phyloP scores from a whole-genome alignment of 1,140 invertebrate species.

The Temnothorax longispinosus region DNA sequence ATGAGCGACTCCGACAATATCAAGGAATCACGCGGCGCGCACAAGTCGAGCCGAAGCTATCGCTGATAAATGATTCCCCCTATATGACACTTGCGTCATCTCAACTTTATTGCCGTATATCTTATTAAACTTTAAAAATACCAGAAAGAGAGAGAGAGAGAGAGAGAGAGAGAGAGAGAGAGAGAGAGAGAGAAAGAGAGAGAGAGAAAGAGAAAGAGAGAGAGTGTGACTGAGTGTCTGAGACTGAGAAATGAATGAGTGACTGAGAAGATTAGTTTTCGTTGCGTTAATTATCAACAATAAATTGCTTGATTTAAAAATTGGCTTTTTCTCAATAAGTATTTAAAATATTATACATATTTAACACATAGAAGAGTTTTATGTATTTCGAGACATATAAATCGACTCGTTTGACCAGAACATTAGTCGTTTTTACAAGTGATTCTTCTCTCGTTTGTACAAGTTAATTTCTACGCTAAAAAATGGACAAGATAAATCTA shows the following conservation, averaged over 20 bases:
- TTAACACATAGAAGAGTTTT: background rate
- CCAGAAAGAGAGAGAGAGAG: background rate
- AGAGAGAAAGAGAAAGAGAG: background rate
- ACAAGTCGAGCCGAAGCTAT: background rate
- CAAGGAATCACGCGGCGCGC: slow-evolving; percentile 3
- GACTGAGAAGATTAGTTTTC: background rate
- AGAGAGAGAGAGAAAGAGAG: background rate
- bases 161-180: no score
- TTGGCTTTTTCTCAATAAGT: background rate
- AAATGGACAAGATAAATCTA: background rate
- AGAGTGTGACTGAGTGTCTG: no score
- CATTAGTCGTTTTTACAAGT: background rate
- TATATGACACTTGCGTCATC: background rate
- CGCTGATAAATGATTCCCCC: background rate
- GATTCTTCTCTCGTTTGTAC: background rate
- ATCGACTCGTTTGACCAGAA: background rate
- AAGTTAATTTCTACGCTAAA: background rate
- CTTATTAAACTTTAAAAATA: slow-evolving; percentile 10
- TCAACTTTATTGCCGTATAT: background rate
- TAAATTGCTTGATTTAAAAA: background rate
- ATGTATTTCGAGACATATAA: background rate
- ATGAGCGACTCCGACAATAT: slow-evolving; percentile 6
- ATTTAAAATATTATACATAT: background rate
- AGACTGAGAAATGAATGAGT: background rate
- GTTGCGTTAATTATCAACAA: background rate